phyloP scores from a whole-genome alignment of 2,113 vertebrate genomes.

The Sorex araneus region DNA sequence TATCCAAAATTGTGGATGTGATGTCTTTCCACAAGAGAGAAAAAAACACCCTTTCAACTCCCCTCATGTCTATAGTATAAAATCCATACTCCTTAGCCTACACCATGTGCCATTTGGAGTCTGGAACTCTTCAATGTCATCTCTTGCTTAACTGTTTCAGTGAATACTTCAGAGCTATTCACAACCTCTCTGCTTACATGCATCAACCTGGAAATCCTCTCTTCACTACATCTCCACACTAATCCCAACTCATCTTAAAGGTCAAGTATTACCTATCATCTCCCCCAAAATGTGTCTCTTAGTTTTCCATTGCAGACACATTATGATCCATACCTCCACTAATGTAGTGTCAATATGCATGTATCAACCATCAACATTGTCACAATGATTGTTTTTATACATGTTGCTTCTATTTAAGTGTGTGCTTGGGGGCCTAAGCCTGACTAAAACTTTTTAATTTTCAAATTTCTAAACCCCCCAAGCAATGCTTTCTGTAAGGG shows the following conservation, averaged over 20 bases:
- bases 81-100: constrained; percentile 11
- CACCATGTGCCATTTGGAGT: not conserved
- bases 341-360: too few relatives aligned
- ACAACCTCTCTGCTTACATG: not conserved
- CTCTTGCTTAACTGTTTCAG: not conserved
- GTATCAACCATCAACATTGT: too few relatives aligned
- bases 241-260: constrained; percentile 48
- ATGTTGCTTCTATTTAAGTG: not conserved
- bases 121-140: constrained; percentile 27
- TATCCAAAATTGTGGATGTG: not conserved
- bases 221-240: not conserved
- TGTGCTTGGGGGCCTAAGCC: not conserved
- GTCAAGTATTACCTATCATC: not conserved
- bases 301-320: not conserved
- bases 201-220: constrained; percentile 37
- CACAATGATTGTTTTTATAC: not conserved
- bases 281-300: not conserved
- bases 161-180: constrained; percentile 7
- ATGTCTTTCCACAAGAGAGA: not conserved
- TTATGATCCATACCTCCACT: not conserved
- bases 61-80: not conserved
- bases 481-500: not conserved
- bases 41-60: not conserved
- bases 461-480: constrained; percentile 18
- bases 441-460: constrained; percentile 37